Percentiles rank a stretch among this genome's conserved stretches.
Conservation (phyloP, 92 coral and sea anemone genomes). For the Scolanthus callimorphus region DNA sequence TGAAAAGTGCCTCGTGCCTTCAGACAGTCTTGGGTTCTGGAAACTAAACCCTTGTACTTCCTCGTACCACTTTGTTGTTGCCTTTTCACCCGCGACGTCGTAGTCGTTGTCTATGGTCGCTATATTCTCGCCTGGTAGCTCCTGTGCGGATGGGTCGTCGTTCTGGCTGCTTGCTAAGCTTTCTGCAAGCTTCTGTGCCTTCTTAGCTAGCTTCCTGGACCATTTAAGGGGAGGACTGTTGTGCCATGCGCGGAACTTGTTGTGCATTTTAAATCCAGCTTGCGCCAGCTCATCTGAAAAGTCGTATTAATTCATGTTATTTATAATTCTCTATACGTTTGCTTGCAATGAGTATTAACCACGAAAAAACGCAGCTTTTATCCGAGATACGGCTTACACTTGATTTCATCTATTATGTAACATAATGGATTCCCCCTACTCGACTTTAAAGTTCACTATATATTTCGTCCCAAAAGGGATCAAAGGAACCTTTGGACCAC, state of each 20-base stretch:
- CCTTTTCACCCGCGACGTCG: conserved; percentile 72
- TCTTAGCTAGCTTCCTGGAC: conserved; percentile 60
- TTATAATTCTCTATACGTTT: no score
- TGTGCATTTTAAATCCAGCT: conserved; percentile 74
- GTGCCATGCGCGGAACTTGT: conserved; percentile 83
- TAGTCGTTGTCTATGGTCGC: conserved; percentile 52
- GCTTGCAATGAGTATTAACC: no score
- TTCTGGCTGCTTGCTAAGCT: conserved; percentile 21
- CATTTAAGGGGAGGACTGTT: conserved; percentile 65
- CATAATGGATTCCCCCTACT: no score
- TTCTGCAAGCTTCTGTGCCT: conserved; percentile 60
- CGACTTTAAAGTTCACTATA: no score
- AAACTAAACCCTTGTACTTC: conserved; percentile 71
- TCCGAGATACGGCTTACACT: no score
- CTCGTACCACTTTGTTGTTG: conserved; percentile 74
- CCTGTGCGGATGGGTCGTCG: conserved; percentile 17
- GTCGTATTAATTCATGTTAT: no score
- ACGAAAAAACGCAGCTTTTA: no score
- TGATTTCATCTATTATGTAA: no score
- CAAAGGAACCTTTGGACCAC: no score
- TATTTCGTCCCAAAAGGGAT: no score
- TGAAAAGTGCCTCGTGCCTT: conserved; percentile 61
- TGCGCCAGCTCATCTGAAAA: conserved; percentile 66
- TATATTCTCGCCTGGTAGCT: conserved; percentile 64
- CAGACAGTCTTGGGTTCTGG: conserved; percentile 49